Conservation (phyloP, 2,888 invertebrate species). For the Diarsia mendica region DNA sequence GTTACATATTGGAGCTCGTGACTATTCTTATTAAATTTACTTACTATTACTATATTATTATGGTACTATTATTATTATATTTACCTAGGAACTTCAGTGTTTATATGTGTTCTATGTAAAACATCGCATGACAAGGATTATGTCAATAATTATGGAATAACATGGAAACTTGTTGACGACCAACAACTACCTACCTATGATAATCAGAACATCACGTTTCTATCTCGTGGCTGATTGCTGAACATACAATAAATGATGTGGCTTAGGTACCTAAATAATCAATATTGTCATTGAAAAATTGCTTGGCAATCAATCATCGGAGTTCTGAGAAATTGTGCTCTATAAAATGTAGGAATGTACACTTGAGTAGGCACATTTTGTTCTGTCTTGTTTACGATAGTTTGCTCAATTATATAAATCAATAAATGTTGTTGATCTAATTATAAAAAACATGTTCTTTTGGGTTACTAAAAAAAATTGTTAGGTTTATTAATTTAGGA, state of each 20-base stretch:
- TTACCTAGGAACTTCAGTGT: background rate
- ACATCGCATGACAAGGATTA: too few relatives aligned
- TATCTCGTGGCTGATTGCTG: slow-evolving; percentile 11
- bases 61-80: background rate
- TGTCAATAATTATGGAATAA: too few relatives aligned
- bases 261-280: slow-evolving; percentile 2
- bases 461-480: background rate
- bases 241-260: background rate
- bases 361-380: background rate
- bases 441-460: background rate
- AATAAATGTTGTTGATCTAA: background rate
- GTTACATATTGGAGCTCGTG: too few relatives aligned
- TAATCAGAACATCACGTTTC: slow-evolving; percentile 29
- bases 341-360: slow-evolving; percentile 2
- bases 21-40: too few relatives aligned
- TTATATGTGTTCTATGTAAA: background rate
- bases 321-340: slow-evolving; percentile 3
- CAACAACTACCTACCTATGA: slow-evolving; percentile 3
- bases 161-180: slow-evolving; percentile 17
- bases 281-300: slow-evolving; percentile 17
- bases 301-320: slow-evolving; percentile 18
- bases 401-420: background rate
- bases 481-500: background rate
- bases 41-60: too few relatives aligned
- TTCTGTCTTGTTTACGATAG: background rate